These are phyloP conservation scores for Fabriciana adippe DNA, from an alignment of 2,888 invertebrate genomes.

Conservation along the genomic window DNA sequence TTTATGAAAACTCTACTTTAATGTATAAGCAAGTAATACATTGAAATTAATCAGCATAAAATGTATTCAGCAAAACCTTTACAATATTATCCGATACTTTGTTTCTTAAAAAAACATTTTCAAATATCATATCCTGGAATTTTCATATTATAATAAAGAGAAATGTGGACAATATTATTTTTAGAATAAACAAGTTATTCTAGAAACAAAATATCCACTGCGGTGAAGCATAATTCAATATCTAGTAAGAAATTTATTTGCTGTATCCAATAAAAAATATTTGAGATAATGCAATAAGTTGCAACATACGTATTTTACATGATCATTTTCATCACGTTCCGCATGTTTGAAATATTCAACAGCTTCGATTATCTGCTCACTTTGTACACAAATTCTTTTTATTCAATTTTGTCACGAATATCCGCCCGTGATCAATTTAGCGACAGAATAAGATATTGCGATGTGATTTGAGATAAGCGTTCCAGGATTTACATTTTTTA, in stretches of 20 bases:
- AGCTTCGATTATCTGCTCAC: conserved; percentile 74
- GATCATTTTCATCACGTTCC: conserved; percentile 69
- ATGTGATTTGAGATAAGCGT: conserved; percentile 20
- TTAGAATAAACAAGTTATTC: not conserved
- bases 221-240: too few relatives aligned
- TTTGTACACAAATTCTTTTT: conserved; percentile 74
- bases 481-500: conserved; percentile 15
- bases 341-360: conserved; percentile 74
- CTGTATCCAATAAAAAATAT: not conserved
- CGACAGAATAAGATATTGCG: conserved; percentile 24
- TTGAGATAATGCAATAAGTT: conserved; percentile 11
- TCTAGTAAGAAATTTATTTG: not conserved
- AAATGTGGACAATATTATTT: too few relatives aligned
- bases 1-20: not conserved
- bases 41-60: too few relatives aligned
- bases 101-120: too few relatives aligned
- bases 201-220: not conserved
- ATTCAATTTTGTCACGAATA: conserved; percentile 62
- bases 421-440: conserved; percentile 30
- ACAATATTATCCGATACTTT: too few relatives aligned
- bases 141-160: too few relatives aligned
- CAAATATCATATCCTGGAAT: too few relatives aligned
- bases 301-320: conserved; percentile 38
- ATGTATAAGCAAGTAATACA: too few relatives aligned
- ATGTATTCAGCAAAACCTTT: too few relatives aligned